Base-by-base conservation (phyloP, 2,113 vertebrate genomes). In the Bubalus kerabau region DNA sequence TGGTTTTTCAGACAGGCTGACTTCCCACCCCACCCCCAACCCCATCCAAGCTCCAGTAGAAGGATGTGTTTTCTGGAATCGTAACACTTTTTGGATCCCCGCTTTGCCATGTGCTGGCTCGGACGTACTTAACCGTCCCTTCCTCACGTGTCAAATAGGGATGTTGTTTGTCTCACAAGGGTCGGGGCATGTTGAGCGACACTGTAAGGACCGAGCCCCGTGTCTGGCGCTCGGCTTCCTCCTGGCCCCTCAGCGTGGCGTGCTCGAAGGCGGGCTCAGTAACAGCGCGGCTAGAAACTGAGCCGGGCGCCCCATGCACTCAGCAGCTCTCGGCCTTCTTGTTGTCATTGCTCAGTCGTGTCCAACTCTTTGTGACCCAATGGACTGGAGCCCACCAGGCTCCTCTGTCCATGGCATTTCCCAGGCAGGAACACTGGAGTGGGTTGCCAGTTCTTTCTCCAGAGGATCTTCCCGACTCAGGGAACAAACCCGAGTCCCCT, bases 21-120 rank as follows among this genome's bases (percentile, higher is more conserved):
- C 52, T 16, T 50, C 4, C 6, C 0, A 23, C 6, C 3, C 6
- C 0, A 13, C 4, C 1, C 28, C 60, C 10, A 0, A 17, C 67
- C 10, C 67, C 19, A 40, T 40, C 7, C 16, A 48, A 40, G 50
- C 9, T 17, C 36, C 7, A 43, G 0, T 30, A 84, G 74, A 62
- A 71, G 46, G 59, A 80, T 24, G 6, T 93, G 43, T 17, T 5
- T 54, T 95, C 94, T 52, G 62, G 80, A 64, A 86, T 84, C 87
- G 50, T 59, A 83, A 83, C 36, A 57, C 19, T 52, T 94, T 50
- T 24, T 74, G 40, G 36, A 74, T 43, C 40, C 54, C 36, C 30
- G 48, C 76, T 84, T 96, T 81, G 81, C 24, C 14, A 67, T 81
- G 84, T 88, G 43, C 46, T 91, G 59, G 16, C n/a, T 36, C 23